A percentile compares a stretch with the other conserved stretches of the same genome.
These are phyloP conservation scores for Grammomys dolichurus DNA, from an alignment of 2,113 vertebrate genomes.

Conservation along the genomic window DNA sequence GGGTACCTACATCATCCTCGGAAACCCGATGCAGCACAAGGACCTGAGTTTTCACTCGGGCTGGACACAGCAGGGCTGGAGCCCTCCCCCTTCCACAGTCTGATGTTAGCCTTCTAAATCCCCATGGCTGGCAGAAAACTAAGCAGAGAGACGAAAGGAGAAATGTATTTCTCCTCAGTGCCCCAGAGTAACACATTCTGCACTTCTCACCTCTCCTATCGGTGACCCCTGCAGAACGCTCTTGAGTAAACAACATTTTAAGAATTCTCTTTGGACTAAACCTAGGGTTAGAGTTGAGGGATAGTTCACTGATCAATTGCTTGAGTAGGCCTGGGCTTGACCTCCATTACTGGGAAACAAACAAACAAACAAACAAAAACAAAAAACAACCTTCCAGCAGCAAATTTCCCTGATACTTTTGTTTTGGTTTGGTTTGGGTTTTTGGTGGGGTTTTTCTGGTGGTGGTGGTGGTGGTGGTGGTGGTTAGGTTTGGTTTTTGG, in stretches of 20 bases:
- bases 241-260: not conserved
- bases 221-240: not conserved
- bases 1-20: not conserved
- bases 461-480: too few species aligned
- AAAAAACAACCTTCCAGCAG: not conserved
- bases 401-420: not conserved
- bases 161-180: not conserved
- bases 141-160: not conserved
- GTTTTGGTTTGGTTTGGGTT: too few species aligned
- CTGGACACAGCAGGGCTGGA: not conserved
- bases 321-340: not conserved
- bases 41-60: not conserved
- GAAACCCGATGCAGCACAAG: not conserved
- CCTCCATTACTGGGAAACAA: not conserved
- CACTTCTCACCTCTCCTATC: not conserved
- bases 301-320: not conserved
- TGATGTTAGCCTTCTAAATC: not conserved
- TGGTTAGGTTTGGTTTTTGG: too few species aligned
- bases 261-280: not conserved
- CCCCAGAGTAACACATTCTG: not conserved
- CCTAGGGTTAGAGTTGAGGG: not conserved
- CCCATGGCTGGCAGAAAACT: not conserved
- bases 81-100: not conserved
- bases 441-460: too few species aligned
- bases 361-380: not conserved